Evolutionary conservation across 2,113 vertebrate species (phyloP).

Genomic region (Aphyosemion australe): DNA sequence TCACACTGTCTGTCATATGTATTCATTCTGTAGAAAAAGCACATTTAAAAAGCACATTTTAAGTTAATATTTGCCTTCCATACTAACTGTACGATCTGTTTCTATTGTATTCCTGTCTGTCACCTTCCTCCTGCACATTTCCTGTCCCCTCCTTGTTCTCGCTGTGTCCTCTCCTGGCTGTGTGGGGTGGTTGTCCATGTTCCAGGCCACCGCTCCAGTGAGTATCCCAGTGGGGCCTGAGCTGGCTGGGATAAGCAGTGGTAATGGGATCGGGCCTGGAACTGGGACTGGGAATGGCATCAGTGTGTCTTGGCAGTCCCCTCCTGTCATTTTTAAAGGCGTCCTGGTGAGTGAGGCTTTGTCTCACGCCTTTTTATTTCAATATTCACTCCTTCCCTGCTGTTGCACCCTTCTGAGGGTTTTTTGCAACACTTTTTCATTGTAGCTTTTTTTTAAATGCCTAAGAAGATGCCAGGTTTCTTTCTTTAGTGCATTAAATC

Average conservation of each 20-base stretch:
- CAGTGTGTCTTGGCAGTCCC: slow-evolving; percentile 84
- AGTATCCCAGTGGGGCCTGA: slow-evolving; percentile 77
- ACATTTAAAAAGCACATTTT: not conserved
- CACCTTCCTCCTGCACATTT: slow-evolving; percentile 31
- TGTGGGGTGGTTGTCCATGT: slow-evolving; percentile 58
- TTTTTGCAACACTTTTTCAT: not conserved
- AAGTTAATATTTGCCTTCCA: not conserved
- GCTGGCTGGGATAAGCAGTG: slow-evolving; percentile 69
- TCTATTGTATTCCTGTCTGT: slow-evolving; percentile 23
- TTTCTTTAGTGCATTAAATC: not conserved
- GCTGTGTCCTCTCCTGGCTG: slow-evolving; percentile 28
- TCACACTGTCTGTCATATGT: not conserved
- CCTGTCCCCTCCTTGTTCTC: slow-evolving; percentile 27
- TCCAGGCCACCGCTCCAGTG: slow-evolving; percentile 81
- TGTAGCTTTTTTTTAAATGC: slow-evolving; percentile 1
- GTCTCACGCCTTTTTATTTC: slow-evolving; percentile 53
- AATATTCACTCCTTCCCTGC: slow-evolving; percentile 21
- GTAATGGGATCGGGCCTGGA: slow-evolving; percentile 71
- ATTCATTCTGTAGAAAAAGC: not conserved
- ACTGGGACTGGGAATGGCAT: slow-evolving; percentile 74
- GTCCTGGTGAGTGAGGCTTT: slow-evolving; percentile 78
- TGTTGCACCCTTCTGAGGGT: slow-evolving; percentile 11
- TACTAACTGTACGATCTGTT: slow-evolving; percentile 19
- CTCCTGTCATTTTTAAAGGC: slow-evolving; percentile 83
- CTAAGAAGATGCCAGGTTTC: slow-evolving; percentile 1